Evolutionary conservation across 2,113 vertebrate species (phyloP).

Genomic region (Oreochromis aureus): DNA sequence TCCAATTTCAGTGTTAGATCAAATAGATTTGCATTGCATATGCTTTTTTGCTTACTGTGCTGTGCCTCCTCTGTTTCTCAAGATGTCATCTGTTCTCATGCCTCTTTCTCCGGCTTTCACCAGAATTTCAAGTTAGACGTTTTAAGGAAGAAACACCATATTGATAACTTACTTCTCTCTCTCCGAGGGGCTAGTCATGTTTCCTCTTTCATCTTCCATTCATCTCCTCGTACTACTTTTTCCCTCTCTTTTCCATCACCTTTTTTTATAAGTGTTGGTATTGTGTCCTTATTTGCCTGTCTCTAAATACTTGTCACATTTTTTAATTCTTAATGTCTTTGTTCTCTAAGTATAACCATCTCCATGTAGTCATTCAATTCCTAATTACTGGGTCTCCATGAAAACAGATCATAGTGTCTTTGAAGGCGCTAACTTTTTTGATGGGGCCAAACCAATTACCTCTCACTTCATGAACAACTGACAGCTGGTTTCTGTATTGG

Average conservation of each 20-base stretch:
- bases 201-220: slow-evolving; percentile 36
- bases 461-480: neutral
- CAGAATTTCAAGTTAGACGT: slow-evolving; percentile 25
- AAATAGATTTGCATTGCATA: neutral
- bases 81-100: neutral
- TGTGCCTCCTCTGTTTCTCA: neutral
- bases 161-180: slow-evolving; percentile 13
- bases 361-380: neutral
- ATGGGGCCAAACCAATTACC: slow-evolving; percentile 42
- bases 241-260: neutral
- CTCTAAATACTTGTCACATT: neutral
- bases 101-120: neutral
- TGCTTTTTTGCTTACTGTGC: neutral
- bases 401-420: slow-evolving; percentile 24
- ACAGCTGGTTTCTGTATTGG: neutral
- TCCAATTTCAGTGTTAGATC: neutral
- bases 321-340: neutral
- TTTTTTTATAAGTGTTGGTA: neutral
- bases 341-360: neutral
- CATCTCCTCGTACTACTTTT: slow-evolving; percentile 7
- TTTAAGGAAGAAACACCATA: slow-evolving; percentile 26
- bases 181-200: neutral
- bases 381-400: slow-evolving; percentile 4
- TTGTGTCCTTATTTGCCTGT: neutral
- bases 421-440: neutral